Percentiles rank a stretch among this genome's conserved stretches.
Conservation (phyloP, 2,888 invertebrate genomes). For the Scaptomyza tumidula region DNA sequence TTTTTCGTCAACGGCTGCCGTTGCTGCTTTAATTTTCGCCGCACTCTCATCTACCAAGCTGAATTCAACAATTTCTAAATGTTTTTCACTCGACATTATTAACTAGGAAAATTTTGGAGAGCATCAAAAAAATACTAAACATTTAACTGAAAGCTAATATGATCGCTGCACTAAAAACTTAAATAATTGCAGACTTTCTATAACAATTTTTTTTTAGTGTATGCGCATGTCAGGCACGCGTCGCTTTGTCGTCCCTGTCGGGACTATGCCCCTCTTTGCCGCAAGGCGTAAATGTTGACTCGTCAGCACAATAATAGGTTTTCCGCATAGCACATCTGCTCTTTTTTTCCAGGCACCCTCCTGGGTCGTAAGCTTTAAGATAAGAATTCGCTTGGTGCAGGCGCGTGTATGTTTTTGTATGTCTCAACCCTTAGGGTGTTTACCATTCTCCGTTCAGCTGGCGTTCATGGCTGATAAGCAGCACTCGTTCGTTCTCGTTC, state of each 20-base stretch:
- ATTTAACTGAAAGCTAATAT: slow-evolving; percentile 25
- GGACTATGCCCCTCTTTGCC: slow-evolving; percentile 13
- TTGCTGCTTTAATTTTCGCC: slow-evolving; percentile 50
- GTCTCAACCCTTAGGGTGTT: slow-evolving; percentile 60
- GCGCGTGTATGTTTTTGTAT: slow-evolving; percentile 24
- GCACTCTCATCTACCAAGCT: slow-evolving; percentile 59
- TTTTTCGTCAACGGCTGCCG: slow-evolving; percentile 50
- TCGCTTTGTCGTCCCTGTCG: slow-evolving; percentile 7
- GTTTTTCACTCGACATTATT: slow-evolving; percentile 67
- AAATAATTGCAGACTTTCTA: background rate
- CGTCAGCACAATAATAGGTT: slow-evolving; percentile 46
- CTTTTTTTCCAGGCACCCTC: slow-evolving; percentile 62
- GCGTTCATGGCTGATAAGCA: slow-evolving; percentile 70
- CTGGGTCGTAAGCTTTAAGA: slow-evolving; percentile 66
- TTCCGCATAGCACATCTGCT: slow-evolving; percentile 70
- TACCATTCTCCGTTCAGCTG: slow-evolving; percentile 38
- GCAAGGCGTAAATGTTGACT: slow-evolving; percentile 55
- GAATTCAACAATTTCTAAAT: slow-evolving; percentile 63
- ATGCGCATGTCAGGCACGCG: slow-evolving; percentile 73
- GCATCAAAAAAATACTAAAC: slow-evolving; percentile 27
- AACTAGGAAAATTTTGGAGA: slow-evolving; percentile 45
- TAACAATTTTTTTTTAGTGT: background rate
- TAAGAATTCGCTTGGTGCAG: slow-evolving; percentile 53
- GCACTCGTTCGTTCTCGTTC: slow-evolving; percentile 16
- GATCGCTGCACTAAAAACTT: slow-evolving; percentile 1